Conservation (phyloP, 2,113 vertebrate genomes). For the Apteryx mantelli region DNA sequence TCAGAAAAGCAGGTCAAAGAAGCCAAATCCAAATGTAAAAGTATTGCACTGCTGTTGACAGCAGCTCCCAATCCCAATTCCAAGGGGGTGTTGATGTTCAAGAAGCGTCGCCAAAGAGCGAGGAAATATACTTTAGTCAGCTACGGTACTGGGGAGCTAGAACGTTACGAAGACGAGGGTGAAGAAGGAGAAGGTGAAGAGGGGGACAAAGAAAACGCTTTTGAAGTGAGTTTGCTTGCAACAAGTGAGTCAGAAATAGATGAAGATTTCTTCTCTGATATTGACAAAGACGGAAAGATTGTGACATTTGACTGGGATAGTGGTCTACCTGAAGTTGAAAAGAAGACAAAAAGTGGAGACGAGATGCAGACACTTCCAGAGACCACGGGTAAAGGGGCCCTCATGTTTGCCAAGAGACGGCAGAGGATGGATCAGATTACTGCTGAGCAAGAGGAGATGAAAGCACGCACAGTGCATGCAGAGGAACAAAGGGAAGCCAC, state of each 20-base stretch:
- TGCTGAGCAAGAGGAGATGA: conserved; percentile 90
- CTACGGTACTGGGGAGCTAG: conserved; percentile 94
- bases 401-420: conserved; percentile 94
- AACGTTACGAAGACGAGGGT: conserved; percentile 81
- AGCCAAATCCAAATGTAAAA: conserved; percentile 98
- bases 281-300: conserved; percentile 75
- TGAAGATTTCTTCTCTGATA: conserved; percentile 84
- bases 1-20: conserved; percentile 98
- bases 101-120: conserved; percentile 92
- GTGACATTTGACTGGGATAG: conserved; percentile 90
- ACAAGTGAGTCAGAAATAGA: conserved; percentile 86
- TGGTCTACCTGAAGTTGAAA: conserved; percentile 88
- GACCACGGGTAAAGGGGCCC: conserved; percentile 91
- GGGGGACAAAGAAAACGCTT: conserved; percentile 81
- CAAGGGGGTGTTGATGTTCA: conserved; percentile 98
- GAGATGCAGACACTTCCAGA: conserved; percentile 92
- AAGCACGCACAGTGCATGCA: conserved; percentile 76
- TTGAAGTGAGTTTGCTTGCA: conserved; percentile 79
- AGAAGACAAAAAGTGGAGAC: conserved; percentile 78
- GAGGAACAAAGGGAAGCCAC: conserved; percentile 66
- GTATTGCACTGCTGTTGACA: conserved; percentile 93
- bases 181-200: conserved; percentile 78
- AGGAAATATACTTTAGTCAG: conserved; percentile 95
- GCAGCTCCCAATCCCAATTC: conserved; percentile 93
- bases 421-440: conserved; percentile 93